phyloP scores from a whole-genome alignment of 2,888 invertebrate species.

The Calameuta pallipes region DNA sequence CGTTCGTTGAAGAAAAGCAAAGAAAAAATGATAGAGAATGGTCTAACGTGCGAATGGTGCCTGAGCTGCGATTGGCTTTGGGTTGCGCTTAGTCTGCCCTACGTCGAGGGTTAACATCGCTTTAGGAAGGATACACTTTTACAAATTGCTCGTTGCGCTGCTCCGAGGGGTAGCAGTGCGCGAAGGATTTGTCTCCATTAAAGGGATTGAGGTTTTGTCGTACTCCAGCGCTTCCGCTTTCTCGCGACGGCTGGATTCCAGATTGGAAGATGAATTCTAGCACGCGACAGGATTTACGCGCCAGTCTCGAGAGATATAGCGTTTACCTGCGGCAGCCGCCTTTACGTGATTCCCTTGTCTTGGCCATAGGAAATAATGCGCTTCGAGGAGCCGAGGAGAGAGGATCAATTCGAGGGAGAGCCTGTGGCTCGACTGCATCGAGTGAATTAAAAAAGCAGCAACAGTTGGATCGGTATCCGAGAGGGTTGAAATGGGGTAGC shows the following conservation, averaged over 20 bases:
- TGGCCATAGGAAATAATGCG: neutral
- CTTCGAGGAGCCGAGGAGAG: neutral
- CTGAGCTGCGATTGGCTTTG: constrained; percentile 35
- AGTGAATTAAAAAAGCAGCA: neutral
- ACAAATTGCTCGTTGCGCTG: constrained; percentile 58
- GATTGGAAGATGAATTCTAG: constrained; percentile 44
- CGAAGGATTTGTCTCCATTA: constrained; percentile 64
- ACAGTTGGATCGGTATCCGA: neutral
- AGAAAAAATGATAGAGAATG: constrained; percentile 5
- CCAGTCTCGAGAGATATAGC: neutral
- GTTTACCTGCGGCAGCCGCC: neutral
- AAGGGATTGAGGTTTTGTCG: constrained; percentile 65
- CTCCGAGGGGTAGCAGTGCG: constrained; percentile 26
- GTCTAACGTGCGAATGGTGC: neutral
- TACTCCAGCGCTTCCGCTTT: constrained; percentile 53
- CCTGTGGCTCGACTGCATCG: neutral
- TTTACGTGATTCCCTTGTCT: neutral
- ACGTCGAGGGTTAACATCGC: constrained; percentile 48
- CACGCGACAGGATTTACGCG: constrained; percentile 17
- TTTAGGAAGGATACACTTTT: constrained; percentile 58
- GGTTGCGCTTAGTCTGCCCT: constrained; percentile 12
- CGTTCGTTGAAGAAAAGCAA: neutral
- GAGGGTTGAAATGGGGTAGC: neutral
- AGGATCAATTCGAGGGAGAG: neutral
- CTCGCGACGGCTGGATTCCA: constrained; percentile 34